Base-by-base conservation (phyloP, 2,888 invertebrate genomes). In the Epiblema foenella region DNA sequence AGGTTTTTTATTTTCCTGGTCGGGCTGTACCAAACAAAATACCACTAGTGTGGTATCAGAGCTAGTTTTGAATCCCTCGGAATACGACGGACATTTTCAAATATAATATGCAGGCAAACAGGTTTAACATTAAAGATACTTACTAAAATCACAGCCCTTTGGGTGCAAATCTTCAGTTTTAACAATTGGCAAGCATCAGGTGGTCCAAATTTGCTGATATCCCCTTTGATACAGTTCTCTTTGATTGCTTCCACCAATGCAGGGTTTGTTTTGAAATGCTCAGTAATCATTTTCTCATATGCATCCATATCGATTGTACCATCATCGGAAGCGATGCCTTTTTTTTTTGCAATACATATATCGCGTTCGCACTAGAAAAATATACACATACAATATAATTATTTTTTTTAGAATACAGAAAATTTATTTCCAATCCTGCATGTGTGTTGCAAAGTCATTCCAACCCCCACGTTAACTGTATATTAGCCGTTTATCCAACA, bases 331-430 rank as follows among this genome's bases (percentile, higher is more conserved):
- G 11, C 11, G n/a, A 29, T 56, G 10, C 69, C 69, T 2, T 52
- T 46, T 63, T 69, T 69, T 17, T 69, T 69, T 20, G 20, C 69
- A 4, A 69, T 20, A 49, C 69, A 69, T 3, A 62, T 62, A 2
- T 63, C 56, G 5, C 17, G 56, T 4, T 69, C 63, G n/a, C 69
- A 69, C 69, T 69, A 46, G 9, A 59, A 39, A n/a, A 37, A 37
- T 51, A 18, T 3, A 17, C 4, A 4, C 4, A 24, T 24, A 24
- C 1, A 24, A 24, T 3, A 3, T 3, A 24, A 24, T 24, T 24
- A 24, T 24, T 3, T 24, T 24, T 24, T 24, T 24, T 24, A 24
- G 24, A 3, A 24, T n/a, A n/a, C n/a, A 24, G 24, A 3, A 3
- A 24, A 1, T 24, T 24, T 24, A 24, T 24, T 24, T 24, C 24